Percentiles rank a stretch among this genome's conserved stretches.
phyloP scores from a whole-genome alignment of 2,888 invertebrate genomes.

The Minunthozetes semirufus region DNA sequence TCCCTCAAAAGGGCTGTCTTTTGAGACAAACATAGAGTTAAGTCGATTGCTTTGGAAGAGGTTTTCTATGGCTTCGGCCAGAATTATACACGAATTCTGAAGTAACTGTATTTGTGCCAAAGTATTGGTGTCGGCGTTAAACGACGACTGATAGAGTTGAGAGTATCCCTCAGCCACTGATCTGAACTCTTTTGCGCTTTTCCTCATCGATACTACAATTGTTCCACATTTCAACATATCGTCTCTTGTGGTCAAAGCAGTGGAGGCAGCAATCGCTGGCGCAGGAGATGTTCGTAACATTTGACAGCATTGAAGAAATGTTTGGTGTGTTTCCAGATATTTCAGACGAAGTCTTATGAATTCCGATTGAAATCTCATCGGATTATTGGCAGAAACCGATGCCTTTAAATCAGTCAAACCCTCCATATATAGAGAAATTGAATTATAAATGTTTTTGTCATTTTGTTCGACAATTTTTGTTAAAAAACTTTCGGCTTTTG shows the following conservation, averaged over 20 bases:
- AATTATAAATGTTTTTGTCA: slow-evolving; percentile 49
- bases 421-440: slow-evolving; percentile 60
- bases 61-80: slow-evolving; percentile 67
- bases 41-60: slow-evolving; percentile 53
- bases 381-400: slow-evolving; percentile 55
- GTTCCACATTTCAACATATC: slow-evolving; percentile 71
- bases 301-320: slow-evolving; percentile 62
- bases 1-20: slow-evolving; percentile 12
- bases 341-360: slow-evolving; percentile 67
- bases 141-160: slow-evolving; percentile 70
- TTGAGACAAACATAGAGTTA: slow-evolving; percentile 32
- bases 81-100: slow-evolving; percentile 68
- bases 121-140: slow-evolving; percentile 74
- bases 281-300: slow-evolving; percentile 82
- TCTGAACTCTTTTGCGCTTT: slow-evolving; percentile 65
- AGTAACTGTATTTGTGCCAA: slow-evolving; percentile 67
- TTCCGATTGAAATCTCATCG: slow-evolving; percentile 66
- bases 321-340: slow-evolving; percentile 62
- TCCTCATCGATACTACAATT: slow-evolving; percentile 66
- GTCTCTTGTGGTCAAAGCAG: slow-evolving; percentile 63
- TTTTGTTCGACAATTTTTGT: slow-evolving; percentile 41
- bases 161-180: slow-evolving; percentile 66
- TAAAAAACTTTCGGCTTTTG: slow-evolving; percentile 49
- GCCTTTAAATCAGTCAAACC: slow-evolving; percentile 58
- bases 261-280: slow-evolving; percentile 77